A percentile compares a stretch with the other conserved stretches of the same genome.
Conservation (phyloP, 2,797 vertebrate genomes). For the Pempheris klunzingeri region DNA sequence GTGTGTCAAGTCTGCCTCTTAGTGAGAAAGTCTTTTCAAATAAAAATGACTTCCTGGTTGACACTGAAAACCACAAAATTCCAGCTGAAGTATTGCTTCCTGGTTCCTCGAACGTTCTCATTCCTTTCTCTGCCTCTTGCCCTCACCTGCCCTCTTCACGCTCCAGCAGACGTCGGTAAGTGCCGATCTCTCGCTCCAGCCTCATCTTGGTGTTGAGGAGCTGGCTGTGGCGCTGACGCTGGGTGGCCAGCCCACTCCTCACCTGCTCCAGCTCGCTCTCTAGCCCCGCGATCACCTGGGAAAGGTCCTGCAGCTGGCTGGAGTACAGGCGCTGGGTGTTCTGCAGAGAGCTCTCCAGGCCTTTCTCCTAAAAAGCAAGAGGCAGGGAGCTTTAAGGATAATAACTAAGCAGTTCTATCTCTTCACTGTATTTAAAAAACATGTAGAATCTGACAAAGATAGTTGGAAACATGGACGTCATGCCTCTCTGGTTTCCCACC, state of each 20-base stretch:
- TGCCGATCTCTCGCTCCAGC: slow-evolving; percentile 93
- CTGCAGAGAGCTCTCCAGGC: slow-evolving; percentile 90
- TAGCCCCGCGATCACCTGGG: slow-evolving; percentile 88
- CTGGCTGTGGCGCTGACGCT: slow-evolving; percentile 90
- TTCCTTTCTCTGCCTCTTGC: background rate
- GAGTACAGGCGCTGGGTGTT: slow-evolving; percentile 91
- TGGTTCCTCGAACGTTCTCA: background rate
- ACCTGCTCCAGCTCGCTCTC: slow-evolving; percentile 92
- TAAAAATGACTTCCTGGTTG: background rate
- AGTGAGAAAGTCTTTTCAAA: background rate
- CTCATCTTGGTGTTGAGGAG: slow-evolving; percentile 96
- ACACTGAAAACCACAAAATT: slow-evolving; percentile 15
- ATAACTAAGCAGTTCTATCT: background rate
- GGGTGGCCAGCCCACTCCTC: slow-evolving; percentile 88
- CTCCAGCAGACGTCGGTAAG: slow-evolving; percentile 93
- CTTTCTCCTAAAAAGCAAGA: slow-evolving; percentile 88
- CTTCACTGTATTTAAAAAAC: background rate
- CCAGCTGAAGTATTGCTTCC: background rate
- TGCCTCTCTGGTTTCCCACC: background rate
- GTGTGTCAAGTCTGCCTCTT: background rate
- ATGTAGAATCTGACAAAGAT: background rate
- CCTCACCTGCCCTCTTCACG: slow-evolving; percentile 94
- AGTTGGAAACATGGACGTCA: background rate
- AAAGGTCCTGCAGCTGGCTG: slow-evolving; percentile 90
- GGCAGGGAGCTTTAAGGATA: background rate